A percentile compares a stretch with the other conserved stretches of the same genome.
Evolutionary conservation across 2,888 invertebrate species (phyloP).

Genomic region (Candidula unifasciata): DNA sequence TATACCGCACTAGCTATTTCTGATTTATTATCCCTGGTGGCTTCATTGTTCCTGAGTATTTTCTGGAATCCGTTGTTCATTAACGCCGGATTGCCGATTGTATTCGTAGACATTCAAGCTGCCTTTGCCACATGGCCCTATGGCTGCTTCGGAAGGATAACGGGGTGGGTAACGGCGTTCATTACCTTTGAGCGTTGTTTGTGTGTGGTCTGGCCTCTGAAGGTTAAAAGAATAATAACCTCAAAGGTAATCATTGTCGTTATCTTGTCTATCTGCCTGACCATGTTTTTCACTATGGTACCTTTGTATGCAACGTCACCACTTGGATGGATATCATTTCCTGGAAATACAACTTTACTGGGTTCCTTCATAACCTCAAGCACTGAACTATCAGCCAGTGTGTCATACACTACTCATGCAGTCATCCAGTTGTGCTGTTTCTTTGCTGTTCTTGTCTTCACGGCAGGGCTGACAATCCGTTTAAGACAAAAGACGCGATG

Average conservation of each 20-base stretch:
- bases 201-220: neutral
- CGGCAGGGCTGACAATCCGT: neutral
- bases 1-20: neutral
- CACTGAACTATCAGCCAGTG: neutral
- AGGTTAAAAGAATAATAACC: neutral
- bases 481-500: neutral
- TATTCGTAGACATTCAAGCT: neutral
- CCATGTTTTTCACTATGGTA: neutral
- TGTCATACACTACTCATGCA: neutral
- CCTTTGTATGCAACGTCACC: neutral
- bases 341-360: neutral
- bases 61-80: conserved; percentile 1
- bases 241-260: neutral
- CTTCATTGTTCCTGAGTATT: neutral
- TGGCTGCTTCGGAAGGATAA: conserved; percentile 15
- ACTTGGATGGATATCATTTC: neutral
- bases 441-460: neutral
- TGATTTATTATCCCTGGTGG: neutral
- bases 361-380: neutral
- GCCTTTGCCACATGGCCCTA: neutral
- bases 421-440: neutral
- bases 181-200: conserved; percentile 4
- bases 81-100: neutral
- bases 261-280: neutral
- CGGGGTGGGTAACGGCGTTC: neutral